Evolutionary conservation across 1,140 invertebrate species (phyloP), one percentile per base, ranked within the genome.

Genomic region (Paracyclopina nana): DNA sequence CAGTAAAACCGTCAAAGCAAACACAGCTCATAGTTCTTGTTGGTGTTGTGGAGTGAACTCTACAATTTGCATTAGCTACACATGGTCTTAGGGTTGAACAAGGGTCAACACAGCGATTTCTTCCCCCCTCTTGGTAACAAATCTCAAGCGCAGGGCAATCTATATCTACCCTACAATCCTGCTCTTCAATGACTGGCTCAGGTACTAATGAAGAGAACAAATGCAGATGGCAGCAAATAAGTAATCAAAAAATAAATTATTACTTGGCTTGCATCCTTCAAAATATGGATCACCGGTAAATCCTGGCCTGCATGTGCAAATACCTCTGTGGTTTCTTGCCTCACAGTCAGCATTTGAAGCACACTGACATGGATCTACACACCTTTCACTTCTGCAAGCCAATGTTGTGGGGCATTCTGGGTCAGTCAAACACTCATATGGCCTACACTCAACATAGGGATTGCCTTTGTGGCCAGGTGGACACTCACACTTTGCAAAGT

Each of bases 1-100:
- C 83, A 1, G 83, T 74, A 41, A 55, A 55, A 26, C 58, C 60
- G 27, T 58, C 60, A 18, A 82, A 82, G 59, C 85, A 90, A 0
- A 79, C 72, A 57, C 86, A 91, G 11, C 83, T 70, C 80, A 90
- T 84, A 0, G 83, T 86, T 40, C 82, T 70, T 1, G 88, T 77
- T 0, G 85, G 83, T 18, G 77, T 62, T 1, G 82, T 80, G 11
- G 78, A 72, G 20, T 80, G 71, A 0, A 87, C 82, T 63, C 77
- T 71, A 61, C 86, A 91, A 31, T 74, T 71, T 0, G 84, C 75
- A 38, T 82, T 82, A 49, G 72, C 69, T 16, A 72, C 69, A 59
- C 86, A 92, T 0, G 85, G 85, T 55, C 79, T 72, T 22, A 87
- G 65, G 0, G 72, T 68, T 6, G 68, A 61, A 56, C 86, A 92